These are phyloP conservation scores for Stictocephala bisonia DNA, from an alignment of 2,888 invertebrate genomes.

Conservation along the genomic window DNA sequence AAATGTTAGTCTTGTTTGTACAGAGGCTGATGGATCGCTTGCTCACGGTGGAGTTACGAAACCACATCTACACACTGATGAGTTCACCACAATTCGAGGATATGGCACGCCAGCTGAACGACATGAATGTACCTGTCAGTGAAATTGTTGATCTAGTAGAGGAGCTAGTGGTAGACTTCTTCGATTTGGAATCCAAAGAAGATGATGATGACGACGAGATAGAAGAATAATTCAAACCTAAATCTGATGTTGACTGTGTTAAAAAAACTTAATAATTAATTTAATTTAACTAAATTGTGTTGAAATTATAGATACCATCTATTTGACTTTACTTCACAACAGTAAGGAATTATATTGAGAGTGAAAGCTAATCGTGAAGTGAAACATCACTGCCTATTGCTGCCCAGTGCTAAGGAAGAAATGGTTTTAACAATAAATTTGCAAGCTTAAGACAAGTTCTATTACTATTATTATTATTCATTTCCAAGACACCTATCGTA, in stretches of 20 bases:
- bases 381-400: too few species aligned
- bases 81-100: conserved; percentile 50
- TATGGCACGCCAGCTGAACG: conserved; percentile 47
- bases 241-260: conserved; percentile 1
- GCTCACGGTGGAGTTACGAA: conserved; percentile 49
- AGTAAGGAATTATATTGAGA: too few species aligned
- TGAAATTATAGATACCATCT: too few species aligned
- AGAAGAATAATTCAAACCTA: background rate
- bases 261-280: background rate
- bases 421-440: too few species aligned
- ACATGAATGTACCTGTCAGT: conserved; percentile 50
- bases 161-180: conserved; percentile 29
- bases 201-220: background rate
- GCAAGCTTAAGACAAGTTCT: too few species aligned
- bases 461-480: too few species aligned
- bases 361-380: too few species aligned
- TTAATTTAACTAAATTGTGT: background rate
- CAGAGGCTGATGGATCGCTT: conserved; percentile 51
- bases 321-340: too few species aligned
- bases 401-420: too few species aligned
- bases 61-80: conserved; percentile 49
- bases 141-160: conserved; percentile 45
- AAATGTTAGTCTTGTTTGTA: too few species aligned
- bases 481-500: too few species aligned
- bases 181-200: conserved; percentile 33